Evolutionary conservation across 2,113 vertebrate genomes (phyloP), one percentile per base, ranked within the genome.

Genomic region (Porphyrio hochstetteri): DNA sequence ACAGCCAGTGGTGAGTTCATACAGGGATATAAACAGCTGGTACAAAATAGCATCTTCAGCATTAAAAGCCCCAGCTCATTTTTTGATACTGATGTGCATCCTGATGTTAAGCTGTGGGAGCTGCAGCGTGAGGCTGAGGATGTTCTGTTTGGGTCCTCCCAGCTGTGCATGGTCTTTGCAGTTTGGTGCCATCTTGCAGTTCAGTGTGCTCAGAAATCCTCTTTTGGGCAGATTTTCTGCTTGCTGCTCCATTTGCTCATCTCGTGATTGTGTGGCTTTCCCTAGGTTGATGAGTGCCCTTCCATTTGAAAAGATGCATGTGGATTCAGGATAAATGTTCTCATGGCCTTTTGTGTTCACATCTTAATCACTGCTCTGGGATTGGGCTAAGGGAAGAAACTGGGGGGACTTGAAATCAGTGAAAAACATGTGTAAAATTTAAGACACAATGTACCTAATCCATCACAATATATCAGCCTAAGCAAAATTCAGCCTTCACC

Each of bases 31-130:
- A 36, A 68, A 50, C 20, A 60, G 53, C 33, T 72, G 31, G n/a
- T 61, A 56, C 7, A 42, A 53, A 79, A 56, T 55, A 42, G 23
- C 55, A n/a, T 15, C 52, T 65, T 83, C 28, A 44, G 31, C 59
- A 55, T 72, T 65, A 48, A 69, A 64, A 86, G 46, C 17, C 71
- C n/a, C 7, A 9, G 21, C 52, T 64, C 29, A 42, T 11, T 48
- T 31, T n/a, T 57, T 40, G 48, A 20, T 33, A 21, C 11, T 0
- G 2, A 78, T 33, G 13, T 1, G 0, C 36, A 48, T 33, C 55
- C 29, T 53, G 65, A n/a, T 63, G 53, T 40, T 50, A 55, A 52
- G 65, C 17, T 57, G 29, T 16, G 50, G 42, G 25, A 36, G 59
- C 55, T 78, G 60, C 65, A 67, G 31, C 3, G 0, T 29, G 29